These are phyloP conservation scores for Cydia pomonella DNA, from an alignment of 1,140 invertebrate species.

Conservation along the genomic window DNA sequence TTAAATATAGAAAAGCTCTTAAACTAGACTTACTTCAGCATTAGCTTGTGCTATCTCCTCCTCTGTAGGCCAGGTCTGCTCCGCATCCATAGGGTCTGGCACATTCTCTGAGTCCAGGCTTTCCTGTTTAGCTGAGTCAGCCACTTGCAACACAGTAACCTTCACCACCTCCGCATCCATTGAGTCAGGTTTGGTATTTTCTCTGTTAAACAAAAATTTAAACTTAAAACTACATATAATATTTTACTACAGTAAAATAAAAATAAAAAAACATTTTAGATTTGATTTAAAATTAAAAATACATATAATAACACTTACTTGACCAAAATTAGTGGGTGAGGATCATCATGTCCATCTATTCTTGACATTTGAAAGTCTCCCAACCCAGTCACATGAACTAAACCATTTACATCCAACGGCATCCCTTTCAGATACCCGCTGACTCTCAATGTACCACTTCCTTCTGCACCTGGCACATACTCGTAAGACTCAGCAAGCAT, in stretches of 20 bases:
- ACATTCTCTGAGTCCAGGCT: conserved; percentile 89
- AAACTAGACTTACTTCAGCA: conserved; percentile 81
- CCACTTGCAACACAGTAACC: conserved; percentile 82
- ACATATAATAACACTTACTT: conserved; percentile 55
- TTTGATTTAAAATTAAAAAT: background rate
- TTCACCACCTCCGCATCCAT: conserved; percentile 67
- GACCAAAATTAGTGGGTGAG: conserved; percentile 84
- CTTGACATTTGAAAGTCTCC: conserved; percentile 95
- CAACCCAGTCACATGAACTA: conserved; percentile 94
- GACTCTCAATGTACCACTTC: conserved; percentile 89
- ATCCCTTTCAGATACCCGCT: conserved; percentile 92
- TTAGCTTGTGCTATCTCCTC: conserved; percentile 91
- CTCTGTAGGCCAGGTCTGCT: conserved; percentile 97
- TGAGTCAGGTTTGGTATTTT: conserved; percentile 57
- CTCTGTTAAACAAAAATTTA: conserved; percentile 35
- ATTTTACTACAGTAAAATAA: too few relatives aligned
- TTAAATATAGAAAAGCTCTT: too few relatives aligned
- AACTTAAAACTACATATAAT: too few relatives aligned
- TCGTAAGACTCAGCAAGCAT: conserved; percentile 90
- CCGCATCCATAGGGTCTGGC: conserved; percentile 95
- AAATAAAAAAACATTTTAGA: too few relatives aligned
- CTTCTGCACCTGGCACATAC: conserved; percentile 83
- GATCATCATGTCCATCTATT: conserved; percentile 89
- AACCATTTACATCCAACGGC: conserved; percentile 90
- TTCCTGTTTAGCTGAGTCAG: conserved; percentile 88